Conservation (phyloP, 2,888 invertebrate genomes). For the Encarsia formosa region DNA sequence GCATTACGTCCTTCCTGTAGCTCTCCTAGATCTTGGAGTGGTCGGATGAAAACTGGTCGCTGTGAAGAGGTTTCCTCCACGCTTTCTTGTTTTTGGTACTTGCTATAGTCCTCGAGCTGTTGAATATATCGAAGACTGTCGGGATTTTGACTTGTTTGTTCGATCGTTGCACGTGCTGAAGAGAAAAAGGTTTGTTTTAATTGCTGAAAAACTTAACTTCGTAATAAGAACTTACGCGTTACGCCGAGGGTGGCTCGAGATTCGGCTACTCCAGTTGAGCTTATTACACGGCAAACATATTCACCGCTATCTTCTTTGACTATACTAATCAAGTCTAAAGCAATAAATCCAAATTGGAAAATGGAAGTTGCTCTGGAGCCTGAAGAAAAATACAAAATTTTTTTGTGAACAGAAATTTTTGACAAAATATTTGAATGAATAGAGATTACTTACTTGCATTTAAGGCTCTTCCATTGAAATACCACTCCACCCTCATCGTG, state of each 20-base stretch:
- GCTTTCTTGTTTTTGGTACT: constrained; percentile 80
- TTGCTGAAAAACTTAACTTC: neutral
- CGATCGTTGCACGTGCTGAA: constrained; percentile 72
- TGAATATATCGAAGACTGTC: constrained; percentile 87
- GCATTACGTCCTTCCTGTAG: constrained; percentile 87
- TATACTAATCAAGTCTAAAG: constrained; percentile 84
- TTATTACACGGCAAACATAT: constrained; percentile 83
- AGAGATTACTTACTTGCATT: constrained; percentile 74
- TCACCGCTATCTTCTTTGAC: constrained; percentile 84
- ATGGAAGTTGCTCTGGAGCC: constrained; percentile 93
- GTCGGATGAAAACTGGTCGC: constrained; percentile 83
- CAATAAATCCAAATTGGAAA: constrained; percentile 97
- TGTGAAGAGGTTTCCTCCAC: constrained; percentile 77
- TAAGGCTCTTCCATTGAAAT: constrained; percentile 83
- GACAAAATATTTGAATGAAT: neutral
- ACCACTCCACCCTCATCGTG: constrained; percentile 95
- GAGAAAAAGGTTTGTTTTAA: neutral
- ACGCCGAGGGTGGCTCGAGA: constrained; percentile 79
- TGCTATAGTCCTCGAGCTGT: constrained; percentile 85
- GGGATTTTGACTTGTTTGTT: constrained; percentile 85
- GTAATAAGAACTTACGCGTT: constrained; percentile 51
- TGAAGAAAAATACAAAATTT: constrained; percentile 43
- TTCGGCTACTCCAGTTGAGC: constrained; percentile 81
- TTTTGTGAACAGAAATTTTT: neutral
- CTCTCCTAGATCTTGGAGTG: constrained; percentile 80